A percentile compares a stretch with the other conserved stretches of the same genome.
Conservation (phyloP, 1,140 invertebrate genomes). For the Reticulitermes speratus region DNA sequence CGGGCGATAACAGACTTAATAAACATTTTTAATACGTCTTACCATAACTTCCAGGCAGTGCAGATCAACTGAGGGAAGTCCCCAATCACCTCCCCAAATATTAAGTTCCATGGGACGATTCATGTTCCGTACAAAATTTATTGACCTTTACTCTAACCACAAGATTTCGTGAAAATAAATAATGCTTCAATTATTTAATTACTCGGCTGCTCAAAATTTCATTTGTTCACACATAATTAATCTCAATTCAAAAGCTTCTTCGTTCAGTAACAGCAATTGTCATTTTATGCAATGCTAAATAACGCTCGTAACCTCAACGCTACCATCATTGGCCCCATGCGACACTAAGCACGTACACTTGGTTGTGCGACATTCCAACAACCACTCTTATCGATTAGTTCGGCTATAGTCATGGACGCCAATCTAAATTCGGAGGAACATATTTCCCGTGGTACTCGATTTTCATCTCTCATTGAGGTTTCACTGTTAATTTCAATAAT, state of each 20-base stretch:
- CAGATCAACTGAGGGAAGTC: conserved; percentile 76
- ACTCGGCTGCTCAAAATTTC: not conserved
- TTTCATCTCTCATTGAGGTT: no score
- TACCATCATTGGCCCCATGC: no score
- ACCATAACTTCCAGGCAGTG: conserved; percentile 78
- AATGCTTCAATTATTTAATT: not conserved
- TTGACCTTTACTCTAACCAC: not conserved
- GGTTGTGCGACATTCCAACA: no score
- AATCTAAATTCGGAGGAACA: no score
- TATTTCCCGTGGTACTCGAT: no score
- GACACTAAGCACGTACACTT: no score
- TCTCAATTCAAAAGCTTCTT: not conserved
- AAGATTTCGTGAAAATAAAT: no score
- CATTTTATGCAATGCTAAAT: not conserved
- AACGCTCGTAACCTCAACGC: not conserved
- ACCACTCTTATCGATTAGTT: no score
- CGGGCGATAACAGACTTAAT: no score
- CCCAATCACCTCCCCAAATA: conserved; percentile 82
- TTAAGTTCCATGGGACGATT: conserved; percentile 58
- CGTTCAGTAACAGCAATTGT: not conserved
- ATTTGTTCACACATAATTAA: not conserved
- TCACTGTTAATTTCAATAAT: no score
- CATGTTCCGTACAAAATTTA: conserved; percentile 23
- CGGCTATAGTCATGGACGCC: no score
- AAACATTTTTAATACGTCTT: conserved; percentile 42